Base-by-base conservation (phyloP, 2,113 vertebrate species). In the Nannospalax galili region DNA sequence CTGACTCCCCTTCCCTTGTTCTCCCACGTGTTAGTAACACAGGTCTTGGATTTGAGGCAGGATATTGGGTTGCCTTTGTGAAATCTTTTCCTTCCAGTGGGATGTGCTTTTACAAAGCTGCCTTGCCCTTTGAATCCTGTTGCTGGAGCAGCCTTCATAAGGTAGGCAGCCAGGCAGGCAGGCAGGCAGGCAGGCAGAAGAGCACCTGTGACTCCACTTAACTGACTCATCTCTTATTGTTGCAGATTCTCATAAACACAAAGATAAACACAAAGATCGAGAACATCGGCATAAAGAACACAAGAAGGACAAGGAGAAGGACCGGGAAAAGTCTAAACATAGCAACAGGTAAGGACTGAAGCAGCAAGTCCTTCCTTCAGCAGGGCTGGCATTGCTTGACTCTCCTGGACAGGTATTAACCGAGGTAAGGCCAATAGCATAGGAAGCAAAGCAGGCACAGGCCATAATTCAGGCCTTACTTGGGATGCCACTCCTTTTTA, bases 261-360 rank as follows among this genome's bases (percentile, higher is more conserved):
- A 99, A 98, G 99, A 99, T 97, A 99, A 99, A 98, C 99, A 99
- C 98, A 99, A 99, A 99, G 99, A 99, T 96, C 99, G 99, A 98
- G 99, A 99, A 95, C 99, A 99, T 97, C 98, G 99, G 97, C 99
- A 99, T 98, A 99, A 99, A 99, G 99, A 99, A 94, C 99, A 99
- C 98, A 99, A 99, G 98, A 99, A 99, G 98, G 99, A 99, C 98
- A 99, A 99, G 96, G 99, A 99, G 89, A 99, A 99, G 98, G 99
- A 99, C 96, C 98, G 99, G 92, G 99, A 99, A 96, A 99, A 99
- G 97, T 98, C 99, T 95, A 99, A 99, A 98, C 98, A 99, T 98
- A 99, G 98, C 98, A 99, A 99, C 98, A 99, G 99, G 99, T 99
- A 98, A 97, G 97, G 85, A 93, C 86, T 89, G 86, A 80, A 67